Conservation (phyloP, 2,113 vertebrate species). For the Eubucco bourcierii region DNA sequence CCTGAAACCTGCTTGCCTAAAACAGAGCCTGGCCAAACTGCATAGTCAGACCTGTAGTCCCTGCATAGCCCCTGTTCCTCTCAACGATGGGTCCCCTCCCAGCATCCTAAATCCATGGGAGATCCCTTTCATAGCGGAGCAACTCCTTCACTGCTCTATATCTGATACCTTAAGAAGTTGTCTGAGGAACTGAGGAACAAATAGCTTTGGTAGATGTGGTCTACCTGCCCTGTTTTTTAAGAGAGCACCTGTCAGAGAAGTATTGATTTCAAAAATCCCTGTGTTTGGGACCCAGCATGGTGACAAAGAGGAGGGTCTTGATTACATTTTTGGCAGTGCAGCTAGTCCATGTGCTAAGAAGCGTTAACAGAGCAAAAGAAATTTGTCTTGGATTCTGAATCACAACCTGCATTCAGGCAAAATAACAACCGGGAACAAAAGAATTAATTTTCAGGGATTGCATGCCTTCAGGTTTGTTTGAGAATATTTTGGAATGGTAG, state of each 20-base stretch:
- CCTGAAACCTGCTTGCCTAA: neutral
- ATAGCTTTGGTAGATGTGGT: neutral
- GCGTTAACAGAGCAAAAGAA: neutral
- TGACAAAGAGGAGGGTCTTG: neutral
- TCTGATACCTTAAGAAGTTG: neutral
- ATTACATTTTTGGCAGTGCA: neutral
- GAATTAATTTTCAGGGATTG: slow-evolving; percentile 15
- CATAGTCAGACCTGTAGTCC: neutral
- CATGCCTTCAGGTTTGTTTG: slow-evolving; percentile 27
- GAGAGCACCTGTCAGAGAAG: neutral
- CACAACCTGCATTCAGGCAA: neutral
- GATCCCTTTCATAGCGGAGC: neutral
- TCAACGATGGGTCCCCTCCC: neutral
- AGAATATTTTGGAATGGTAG: slow-evolving; percentile 38
- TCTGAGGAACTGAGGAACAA: neutral
- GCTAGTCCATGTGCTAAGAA: neutral
- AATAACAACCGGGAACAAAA: neutral
- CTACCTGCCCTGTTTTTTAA: neutral
- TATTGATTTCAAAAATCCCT: neutral
- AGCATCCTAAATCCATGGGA: neutral
- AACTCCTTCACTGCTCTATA: neutral
- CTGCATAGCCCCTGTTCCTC: neutral
- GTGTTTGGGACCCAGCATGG: neutral
- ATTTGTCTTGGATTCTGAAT: slow-evolving; percentile 19
- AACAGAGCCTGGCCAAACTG: neutral